Conservation (phyloP, 1,140 invertebrate genomes). For the Drosophila navojoa region DNA sequence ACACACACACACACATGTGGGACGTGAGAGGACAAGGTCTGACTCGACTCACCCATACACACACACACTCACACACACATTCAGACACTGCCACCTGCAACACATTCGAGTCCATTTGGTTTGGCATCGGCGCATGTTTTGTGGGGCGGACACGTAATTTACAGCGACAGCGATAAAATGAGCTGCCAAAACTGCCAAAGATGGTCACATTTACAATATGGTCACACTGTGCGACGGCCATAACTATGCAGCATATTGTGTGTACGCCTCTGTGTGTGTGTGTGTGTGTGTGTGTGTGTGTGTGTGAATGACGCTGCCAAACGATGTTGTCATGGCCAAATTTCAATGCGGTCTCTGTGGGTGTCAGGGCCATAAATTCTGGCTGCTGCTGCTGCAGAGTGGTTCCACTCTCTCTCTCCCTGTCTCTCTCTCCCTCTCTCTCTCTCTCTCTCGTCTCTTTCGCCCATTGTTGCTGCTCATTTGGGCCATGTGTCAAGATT, state of each 20-base stretch:
- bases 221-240: conserved; percentile 42
- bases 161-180: conserved; percentile 67
- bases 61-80: conserved; percentile 9
- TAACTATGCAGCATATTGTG: conserved; percentile 73
- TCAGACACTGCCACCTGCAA: conserved; percentile 36
- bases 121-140: background rate
- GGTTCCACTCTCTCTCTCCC: too few species aligned
- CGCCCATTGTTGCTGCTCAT: conserved; percentile 7
- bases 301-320: conserved; percentile 49
- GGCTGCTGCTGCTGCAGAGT: conserved; percentile 22
- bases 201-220: conserved; percentile 33
- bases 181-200: conserved; percentile 68
- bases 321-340: conserved; percentile 53
- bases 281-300: too few species aligned
- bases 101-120: conserved; percentile 25
- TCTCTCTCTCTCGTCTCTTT: too few species aligned
- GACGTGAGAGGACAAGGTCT: conserved; percentile 30
- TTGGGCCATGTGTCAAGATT: conserved; percentile 52
- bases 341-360: conserved; percentile 20
- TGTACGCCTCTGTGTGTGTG: conserved; percentile 27
- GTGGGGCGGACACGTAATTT: conserved; percentile 51
- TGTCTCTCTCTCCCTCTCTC: too few species aligned
- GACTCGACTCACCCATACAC: conserved; percentile 3
- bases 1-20: conserved; percentile 5
- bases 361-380: conserved; percentile 63